phyloP scores from a whole-genome alignment of 1,140 invertebrate genomes.

The Bradynema listronoti region DNA sequence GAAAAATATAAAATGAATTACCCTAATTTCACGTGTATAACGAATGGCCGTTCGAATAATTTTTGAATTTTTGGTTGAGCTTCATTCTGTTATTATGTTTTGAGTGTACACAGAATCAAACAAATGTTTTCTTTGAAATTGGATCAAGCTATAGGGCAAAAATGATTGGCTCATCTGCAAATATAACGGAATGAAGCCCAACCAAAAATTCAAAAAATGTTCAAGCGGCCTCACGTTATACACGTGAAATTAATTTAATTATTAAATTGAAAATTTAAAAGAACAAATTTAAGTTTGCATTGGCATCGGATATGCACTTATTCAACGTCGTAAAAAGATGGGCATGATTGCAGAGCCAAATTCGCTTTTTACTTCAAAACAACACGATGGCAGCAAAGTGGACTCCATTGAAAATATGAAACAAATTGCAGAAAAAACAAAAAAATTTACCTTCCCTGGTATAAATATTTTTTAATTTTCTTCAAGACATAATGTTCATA shows the following conservation, averaged over 20 bases:
- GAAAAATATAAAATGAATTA: no score
- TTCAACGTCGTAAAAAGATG: slow-evolving; percentile 81
- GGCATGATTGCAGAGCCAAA: slow-evolving; percentile 58
- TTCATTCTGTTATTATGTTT: no score
- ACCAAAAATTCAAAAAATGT: no score
- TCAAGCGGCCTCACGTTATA: no score
- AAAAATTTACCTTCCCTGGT: slow-evolving; percentile 39
- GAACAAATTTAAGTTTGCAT: slow-evolving; percentile 65
- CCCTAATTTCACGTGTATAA: no score
- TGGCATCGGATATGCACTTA: slow-evolving; percentile 81
- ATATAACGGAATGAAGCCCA: no score
- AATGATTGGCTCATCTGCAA: no score
- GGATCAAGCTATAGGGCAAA: no score
- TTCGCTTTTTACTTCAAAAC: slow-evolving; percentile 23
- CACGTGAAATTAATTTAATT: slow-evolving; percentile 56
- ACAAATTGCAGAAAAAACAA: slow-evolving; percentile 28
- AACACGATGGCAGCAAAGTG: background rate
- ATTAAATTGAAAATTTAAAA: slow-evolving; percentile 12
- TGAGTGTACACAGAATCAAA: no score
- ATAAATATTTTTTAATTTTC: slow-evolving; percentile 2
- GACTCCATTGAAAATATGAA: slow-evolving; percentile 10
- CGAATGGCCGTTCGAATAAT: no score
- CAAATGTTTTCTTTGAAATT: no score
- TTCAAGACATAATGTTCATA: background rate
- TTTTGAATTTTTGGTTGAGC: no score